Percentiles rank a stretch among this genome's conserved stretches.
phyloP scores from a whole-genome alignment of 2,797 vertebrate species.

The Bradypus variegatus region DNA sequence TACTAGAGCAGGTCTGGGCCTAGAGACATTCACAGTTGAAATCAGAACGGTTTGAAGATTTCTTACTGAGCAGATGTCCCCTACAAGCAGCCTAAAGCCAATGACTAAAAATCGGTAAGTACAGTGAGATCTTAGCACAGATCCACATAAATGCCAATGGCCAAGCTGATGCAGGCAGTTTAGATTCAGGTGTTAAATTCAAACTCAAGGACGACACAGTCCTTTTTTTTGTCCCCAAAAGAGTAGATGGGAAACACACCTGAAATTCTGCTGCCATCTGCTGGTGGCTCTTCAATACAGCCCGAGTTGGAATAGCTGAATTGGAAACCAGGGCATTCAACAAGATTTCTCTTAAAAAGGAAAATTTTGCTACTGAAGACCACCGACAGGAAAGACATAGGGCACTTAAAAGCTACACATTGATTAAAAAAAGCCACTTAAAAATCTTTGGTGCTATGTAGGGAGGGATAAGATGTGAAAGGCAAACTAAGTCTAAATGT shows the following conservation, averaged over 20 bases:
- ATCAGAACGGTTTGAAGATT: background rate
- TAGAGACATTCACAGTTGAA: background rate
- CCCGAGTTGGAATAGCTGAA: background rate
- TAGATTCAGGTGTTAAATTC: background rate
- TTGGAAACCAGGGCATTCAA: background rate
- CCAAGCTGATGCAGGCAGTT: background rate
- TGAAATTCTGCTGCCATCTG: slow-evolving; percentile 34
- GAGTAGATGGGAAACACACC: background rate
- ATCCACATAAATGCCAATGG: background rate
- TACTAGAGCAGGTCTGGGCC: background rate
- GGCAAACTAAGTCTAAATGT: slow-evolving; percentile 66
- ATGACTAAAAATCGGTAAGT: background rate
- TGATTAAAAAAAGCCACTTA: slow-evolving; percentile 26
- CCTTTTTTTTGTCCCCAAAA: background rate
- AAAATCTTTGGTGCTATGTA: background rate
- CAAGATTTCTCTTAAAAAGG: background rate
- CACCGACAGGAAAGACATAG: background rate
- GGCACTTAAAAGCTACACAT: background rate
- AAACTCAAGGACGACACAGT: background rate
- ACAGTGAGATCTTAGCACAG: background rate
- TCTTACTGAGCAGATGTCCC: background rate
- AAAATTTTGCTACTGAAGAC: background rate
- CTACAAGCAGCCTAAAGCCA: background rate
- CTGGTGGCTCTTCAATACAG: background rate
- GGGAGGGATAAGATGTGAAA: slow-evolving; percentile 34